A percentile compares a stretch with the other conserved stretches of the same genome.
Conservation (phyloP, 2,113 vertebrate genomes). For the Garra rufa region DNA sequence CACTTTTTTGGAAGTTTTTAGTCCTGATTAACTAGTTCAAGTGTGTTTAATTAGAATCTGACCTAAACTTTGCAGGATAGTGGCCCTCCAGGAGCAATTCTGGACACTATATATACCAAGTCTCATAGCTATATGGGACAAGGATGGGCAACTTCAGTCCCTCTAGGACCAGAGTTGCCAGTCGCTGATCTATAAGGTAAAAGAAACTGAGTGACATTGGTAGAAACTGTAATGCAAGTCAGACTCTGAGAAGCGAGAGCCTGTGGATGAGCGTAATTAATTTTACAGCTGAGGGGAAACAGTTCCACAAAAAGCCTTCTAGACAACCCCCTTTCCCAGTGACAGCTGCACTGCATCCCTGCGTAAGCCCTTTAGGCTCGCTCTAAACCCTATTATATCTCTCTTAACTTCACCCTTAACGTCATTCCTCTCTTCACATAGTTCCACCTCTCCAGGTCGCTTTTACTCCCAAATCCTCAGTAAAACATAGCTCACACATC, state of each 20-base stretch:
- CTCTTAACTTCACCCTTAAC: conserved; percentile 43
- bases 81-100: neutral
- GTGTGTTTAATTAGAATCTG: neutral
- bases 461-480: conserved; percentile 15
- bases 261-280: conserved; percentile 34
- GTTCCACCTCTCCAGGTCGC: neutral
- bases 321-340: conserved; percentile 32
- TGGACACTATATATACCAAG: neutral
- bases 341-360: conserved; percentile 51
- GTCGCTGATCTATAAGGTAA: neutral
- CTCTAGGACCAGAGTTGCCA: neutral
- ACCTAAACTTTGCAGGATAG: neutral
- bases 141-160: too few species aligned
- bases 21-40: neutral
- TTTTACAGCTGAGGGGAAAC: conserved; percentile 18
- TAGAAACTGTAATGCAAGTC: conserved; percentile 5
- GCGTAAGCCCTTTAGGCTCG: conserved; percentile 48
- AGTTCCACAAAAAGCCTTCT: conserved; percentile 26
- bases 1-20: neutral
- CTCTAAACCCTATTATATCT: conserved; percentile 48
- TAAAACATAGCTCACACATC: neutral
- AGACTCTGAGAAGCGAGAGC: neutral
- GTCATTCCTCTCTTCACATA: conserved; percentile 28
- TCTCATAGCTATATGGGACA: neutral
- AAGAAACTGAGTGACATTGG: neutral